Percentiles rank a stretch among this genome's conserved stretches.
Evolutionary conservation across 2,797 vertebrate species (phyloP).

Genomic region (Hephaestus fuliginosus): DNA sequence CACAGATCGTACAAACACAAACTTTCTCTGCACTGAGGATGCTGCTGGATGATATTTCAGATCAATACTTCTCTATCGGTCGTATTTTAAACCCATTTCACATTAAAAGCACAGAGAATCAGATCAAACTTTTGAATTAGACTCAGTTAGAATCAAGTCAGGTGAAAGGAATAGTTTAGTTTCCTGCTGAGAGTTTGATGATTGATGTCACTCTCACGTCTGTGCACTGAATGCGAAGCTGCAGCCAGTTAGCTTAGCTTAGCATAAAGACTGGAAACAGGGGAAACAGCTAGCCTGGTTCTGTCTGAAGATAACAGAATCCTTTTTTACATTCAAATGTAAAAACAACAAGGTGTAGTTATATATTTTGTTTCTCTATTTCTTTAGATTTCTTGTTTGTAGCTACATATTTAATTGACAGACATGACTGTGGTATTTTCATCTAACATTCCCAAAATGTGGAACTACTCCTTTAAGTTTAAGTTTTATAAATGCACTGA

Average conservation of each 20-base stretch:
- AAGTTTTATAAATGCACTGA: no score
- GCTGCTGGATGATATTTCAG: not conserved
- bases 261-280: not conserved
- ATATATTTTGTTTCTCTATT: no score
- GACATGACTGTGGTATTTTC: not conserved
- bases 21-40: not conserved
- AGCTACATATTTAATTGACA: not conserved
- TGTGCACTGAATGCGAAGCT: not conserved
- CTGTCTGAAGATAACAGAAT: not conserved
- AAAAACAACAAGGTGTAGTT: no score
- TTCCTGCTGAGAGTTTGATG: not conserved
- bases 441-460: not conserved
- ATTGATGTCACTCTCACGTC: not conserved
- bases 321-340: no score
- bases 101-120: not conserved
- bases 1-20: not conserved
- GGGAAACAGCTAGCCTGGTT: not conserved
- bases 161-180: not conserved
- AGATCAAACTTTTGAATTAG: not conserved
- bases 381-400: not conserved
- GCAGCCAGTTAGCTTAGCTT: slow-evolving; percentile 2
- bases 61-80: not conserved
- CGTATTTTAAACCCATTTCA: not conserved
- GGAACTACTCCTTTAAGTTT: not conserved
- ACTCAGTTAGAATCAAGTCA: not conserved